These are phyloP conservation scores for Scolopax rusticola DNA, from an alignment of 2,797 vertebrate genomes.

Conservation along the genomic window DNA sequence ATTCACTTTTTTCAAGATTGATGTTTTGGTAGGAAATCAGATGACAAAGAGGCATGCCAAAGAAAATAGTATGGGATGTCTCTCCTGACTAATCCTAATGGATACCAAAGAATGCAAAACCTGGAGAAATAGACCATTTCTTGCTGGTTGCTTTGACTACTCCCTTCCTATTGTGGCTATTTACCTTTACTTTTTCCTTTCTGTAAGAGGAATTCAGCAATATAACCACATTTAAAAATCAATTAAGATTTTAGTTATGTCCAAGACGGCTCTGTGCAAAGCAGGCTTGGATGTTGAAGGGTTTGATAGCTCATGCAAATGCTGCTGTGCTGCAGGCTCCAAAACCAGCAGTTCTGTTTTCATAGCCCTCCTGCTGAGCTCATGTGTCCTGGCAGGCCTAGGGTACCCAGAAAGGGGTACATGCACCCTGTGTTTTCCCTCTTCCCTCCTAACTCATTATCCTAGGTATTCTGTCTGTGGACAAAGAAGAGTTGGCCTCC, in stretches of 20 bases:
- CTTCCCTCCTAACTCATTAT: not conserved
- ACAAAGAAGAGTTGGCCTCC: not conserved
- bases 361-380: not conserved
- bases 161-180: not conserved
- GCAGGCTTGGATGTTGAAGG: not conserved
- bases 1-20: not conserved
- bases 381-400: fast-evolving
- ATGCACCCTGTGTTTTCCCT: not conserved
- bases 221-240: not conserved
- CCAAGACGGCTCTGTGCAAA: not conserved
- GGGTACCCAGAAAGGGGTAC: not conserved
- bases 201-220: not conserved
- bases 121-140: not conserved
- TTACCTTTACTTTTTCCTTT: not conserved
- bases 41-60: not conserved
- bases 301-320: not conserved
- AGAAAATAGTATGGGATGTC: not conserved
- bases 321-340: not conserved
- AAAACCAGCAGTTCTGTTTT: not conserved
- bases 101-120: not conserved
- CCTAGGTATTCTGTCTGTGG: not conserved
- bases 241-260: not conserved
- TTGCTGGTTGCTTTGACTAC: not conserved
- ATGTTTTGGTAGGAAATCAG: not conserved
- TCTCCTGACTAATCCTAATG: not conserved